Conservation (phyloP, 2,797 vertebrate genomes). For the Eulemur mongoz region DNA sequence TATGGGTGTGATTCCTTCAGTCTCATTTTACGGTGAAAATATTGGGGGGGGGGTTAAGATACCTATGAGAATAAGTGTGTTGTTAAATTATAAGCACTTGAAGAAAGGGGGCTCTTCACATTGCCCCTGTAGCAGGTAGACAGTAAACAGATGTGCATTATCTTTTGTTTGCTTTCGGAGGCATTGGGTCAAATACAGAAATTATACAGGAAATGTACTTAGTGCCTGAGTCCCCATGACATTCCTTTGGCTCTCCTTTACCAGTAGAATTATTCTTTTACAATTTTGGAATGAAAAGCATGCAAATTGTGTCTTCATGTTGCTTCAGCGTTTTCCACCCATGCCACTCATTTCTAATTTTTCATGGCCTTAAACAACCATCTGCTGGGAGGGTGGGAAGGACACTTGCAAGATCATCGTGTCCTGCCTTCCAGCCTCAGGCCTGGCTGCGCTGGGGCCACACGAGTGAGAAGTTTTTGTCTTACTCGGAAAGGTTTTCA, state of each 20-base stretch:
- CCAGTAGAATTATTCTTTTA: conserved; percentile 31
- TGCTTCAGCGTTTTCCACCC: conserved; percentile 45
- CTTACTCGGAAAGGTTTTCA: background rate
- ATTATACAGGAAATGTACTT: background rate
- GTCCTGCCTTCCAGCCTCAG: background rate
- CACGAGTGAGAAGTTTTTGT: background rate
- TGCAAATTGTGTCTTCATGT: conserved; percentile 43
- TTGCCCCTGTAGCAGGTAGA: background rate
- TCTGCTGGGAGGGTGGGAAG: conserved; percentile 57
- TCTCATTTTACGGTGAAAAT: background rate
- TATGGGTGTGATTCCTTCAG: background rate
- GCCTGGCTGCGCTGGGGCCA: background rate
- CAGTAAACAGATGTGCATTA: background rate
- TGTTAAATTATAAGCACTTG: background rate
- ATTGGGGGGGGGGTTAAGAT: background rate
- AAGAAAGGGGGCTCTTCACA: background rate
- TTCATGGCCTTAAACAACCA: conserved; percentile 64
- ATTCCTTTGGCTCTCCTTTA: conserved; percentile 21
- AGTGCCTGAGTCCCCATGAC: background rate
- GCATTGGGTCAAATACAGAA: background rate
- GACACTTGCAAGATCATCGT: background rate
- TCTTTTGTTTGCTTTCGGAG: background rate
- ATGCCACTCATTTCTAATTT: conserved; percentile 70
- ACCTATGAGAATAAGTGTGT: background rate
- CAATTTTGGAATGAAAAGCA: conserved; percentile 57